Conservation (phyloP, 1,140 invertebrate species). For the Achatina immaculata region DNA sequence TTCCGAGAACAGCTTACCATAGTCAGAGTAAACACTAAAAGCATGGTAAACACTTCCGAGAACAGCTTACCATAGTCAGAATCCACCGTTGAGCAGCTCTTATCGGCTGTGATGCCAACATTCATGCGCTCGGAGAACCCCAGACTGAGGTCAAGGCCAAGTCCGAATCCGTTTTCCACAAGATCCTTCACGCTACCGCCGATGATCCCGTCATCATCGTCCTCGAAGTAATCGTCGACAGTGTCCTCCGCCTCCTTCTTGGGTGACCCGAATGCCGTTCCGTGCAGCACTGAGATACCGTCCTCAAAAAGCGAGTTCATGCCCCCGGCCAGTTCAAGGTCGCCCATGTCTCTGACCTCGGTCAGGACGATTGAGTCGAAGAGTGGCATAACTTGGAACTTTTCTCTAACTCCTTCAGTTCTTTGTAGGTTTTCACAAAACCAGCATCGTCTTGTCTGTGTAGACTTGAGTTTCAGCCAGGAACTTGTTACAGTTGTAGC, state of each 20-base stretch:
- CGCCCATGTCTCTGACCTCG: slow-evolving; percentile 14
- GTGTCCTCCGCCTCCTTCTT: slow-evolving; percentile 1
- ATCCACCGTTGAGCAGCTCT: slow-evolving; percentile 11
- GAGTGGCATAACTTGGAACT: not conserved
- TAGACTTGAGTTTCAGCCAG: too few species aligned
- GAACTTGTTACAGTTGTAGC: too few species aligned
- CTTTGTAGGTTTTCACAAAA: too few species aligned
- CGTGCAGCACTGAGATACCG: slow-evolving; percentile 16
- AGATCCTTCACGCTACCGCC: not conserved
- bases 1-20: too few species aligned
- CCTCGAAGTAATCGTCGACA: not conserved
- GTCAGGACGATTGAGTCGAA: slow-evolving; percentile 36
- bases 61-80: slow-evolving; percentile 34
- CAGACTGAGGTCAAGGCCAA: slow-evolving; percentile 34
- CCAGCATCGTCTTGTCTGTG: too few species aligned
- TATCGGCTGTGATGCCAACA: slow-evolving; percentile 33
- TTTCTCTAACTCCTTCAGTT: too few species aligned
- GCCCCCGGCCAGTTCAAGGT: slow-evolving; percentile 12
- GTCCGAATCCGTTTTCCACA: slow-evolving; percentile 3
- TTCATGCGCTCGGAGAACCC: slow-evolving; percentile 35
- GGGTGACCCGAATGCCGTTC: slow-evolving; percentile 18
- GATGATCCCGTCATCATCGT: slow-evolving; percentile 1
- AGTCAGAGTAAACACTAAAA: too few species aligned
- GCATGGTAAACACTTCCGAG: too few species aligned
- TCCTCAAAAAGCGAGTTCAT: slow-evolving; percentile 26